Base-by-base conservation (phyloP, 2,113 vertebrate species). In the Sterrhoptilus dennistouni region DNA sequence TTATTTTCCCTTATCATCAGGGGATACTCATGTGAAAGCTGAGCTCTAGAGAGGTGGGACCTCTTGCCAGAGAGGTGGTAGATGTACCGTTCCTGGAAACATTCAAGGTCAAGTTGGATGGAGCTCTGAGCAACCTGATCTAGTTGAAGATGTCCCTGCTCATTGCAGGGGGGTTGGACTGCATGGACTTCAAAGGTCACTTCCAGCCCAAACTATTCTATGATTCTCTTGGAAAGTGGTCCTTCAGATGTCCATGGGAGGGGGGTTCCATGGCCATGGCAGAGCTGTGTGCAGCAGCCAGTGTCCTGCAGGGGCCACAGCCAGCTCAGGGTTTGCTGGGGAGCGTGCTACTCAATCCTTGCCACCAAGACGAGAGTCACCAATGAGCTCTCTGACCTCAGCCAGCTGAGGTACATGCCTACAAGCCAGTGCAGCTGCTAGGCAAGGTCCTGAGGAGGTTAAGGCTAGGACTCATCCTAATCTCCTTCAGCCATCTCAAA, bases 241-340 rank as follows among this genome's bases (percentile, higher is more conserved):
- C 22, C 31, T 54, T 89, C 27, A 47, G 59, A 15, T 38, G 40
- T 52, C 63, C 5, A 9, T 35, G 27, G 33, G 24, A 54, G 35
- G 11, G 27, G 14, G 1, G 27, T 85, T 60, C 61, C 44, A 54
- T 1, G 4, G 45, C 66, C 52, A 12, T 4, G 9, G 27, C 53
- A 61, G 40, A 72, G 36, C 63, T 64, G 42, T 12, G 12, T 2
- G 0, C 25, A 66, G 53, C 16, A 40, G 52, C 31, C 74, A 71
- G 15, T n/a, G 24, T 90, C 36, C 52, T 38, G 16, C 38, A 80
- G 12, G 18, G 31, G 3, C 33, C 61, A 56, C 19, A 56, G 36
- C 0, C 0, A 79, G n/a, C 35, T 72, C 65, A 47, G 18, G 44
- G 13, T 16, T 56, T 65, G 19, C 42, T 5, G 2, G 9, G 9